Conservation (phyloP, 1,140 invertebrate species). For the Nilaparvata lugens region DNA sequence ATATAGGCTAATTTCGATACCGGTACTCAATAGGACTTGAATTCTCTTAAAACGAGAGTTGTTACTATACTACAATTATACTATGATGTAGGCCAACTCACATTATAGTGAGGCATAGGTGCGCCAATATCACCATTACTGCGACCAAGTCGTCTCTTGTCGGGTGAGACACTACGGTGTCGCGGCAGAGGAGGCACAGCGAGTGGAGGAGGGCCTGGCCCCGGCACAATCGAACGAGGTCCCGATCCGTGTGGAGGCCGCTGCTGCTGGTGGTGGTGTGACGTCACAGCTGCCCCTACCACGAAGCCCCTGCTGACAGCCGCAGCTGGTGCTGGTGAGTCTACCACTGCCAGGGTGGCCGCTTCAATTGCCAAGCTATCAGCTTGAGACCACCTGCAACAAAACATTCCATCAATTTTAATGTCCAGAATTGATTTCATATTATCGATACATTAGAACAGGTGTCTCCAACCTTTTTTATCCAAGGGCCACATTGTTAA, state of each 20-base stretch:
- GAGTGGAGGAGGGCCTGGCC: neutral
- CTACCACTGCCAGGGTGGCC: slow-evolving; percentile 23
- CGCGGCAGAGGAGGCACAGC: neutral
- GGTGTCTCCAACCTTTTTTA: no score
- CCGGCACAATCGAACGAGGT: neutral
- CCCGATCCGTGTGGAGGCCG: neutral
- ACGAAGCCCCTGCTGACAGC: slow-evolving; percentile 9
- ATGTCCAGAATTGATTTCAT: no score
- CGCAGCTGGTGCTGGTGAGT: neutral
- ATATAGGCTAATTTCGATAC: no score
- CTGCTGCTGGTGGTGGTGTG: neutral
- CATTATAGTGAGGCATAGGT: no score
- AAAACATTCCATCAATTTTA: no score
- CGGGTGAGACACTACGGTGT: neutral
- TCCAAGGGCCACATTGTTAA: no score
- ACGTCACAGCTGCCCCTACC: slow-evolving; percentile 7
- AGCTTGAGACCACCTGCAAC: slow-evolving; percentile 26
- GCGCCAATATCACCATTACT: neutral
- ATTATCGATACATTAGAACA: no score
- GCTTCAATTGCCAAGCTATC: slow-evolving; percentile 18
- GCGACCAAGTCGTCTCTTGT: neutral
- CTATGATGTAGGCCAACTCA: no score
- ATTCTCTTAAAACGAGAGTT: no score
- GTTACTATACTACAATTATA: no score
- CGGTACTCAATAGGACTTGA: no score